Evolutionary conservation across 2,888 invertebrate species (phyloP).

Genomic region (Leptopilina myrica): DNA sequence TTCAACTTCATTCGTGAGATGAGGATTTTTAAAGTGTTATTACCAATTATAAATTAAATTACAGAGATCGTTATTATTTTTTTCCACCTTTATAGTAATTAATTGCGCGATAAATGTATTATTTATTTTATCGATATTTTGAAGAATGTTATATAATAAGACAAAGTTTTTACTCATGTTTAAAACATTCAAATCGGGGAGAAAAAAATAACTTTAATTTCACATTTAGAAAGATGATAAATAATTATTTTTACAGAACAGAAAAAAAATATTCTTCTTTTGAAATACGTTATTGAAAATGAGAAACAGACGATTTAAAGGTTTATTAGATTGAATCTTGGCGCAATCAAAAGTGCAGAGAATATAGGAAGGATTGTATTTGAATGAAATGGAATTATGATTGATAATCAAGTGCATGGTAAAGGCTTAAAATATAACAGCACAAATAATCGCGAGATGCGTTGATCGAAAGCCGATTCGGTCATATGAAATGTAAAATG

Average conservation of each 20-base stretch:
- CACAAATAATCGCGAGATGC: constrained; percentile 37
- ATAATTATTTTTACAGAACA: no score
- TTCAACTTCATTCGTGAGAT: constrained; percentile 21
- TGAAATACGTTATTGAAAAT: no score
- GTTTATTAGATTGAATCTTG: not conserved
- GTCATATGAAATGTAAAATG: constrained; percentile 58
- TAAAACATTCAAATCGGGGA: no score
- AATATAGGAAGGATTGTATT: not conserved
- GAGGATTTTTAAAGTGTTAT: constrained; percentile 33
- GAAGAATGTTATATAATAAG: not conserved
- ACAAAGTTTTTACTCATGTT: not conserved
- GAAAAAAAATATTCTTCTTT: no score
- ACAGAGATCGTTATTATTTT: not conserved
- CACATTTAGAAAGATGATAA: no score
- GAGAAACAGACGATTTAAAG: not conserved
- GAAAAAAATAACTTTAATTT: no score
- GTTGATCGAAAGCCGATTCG: constrained; percentile 59
- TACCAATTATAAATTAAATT: constrained; percentile 32
- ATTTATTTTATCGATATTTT: no score
- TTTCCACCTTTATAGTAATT: not conserved
- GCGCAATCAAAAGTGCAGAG: not conserved
- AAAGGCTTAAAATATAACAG: constrained; percentile 55
- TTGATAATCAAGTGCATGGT: not conserved
- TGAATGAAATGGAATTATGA: not conserved
- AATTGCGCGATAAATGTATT: constrained; percentile 5